phyloP scores from a whole-genome alignment of 2,888 invertebrate species.

The Zygothrica quintamaculata region DNA sequence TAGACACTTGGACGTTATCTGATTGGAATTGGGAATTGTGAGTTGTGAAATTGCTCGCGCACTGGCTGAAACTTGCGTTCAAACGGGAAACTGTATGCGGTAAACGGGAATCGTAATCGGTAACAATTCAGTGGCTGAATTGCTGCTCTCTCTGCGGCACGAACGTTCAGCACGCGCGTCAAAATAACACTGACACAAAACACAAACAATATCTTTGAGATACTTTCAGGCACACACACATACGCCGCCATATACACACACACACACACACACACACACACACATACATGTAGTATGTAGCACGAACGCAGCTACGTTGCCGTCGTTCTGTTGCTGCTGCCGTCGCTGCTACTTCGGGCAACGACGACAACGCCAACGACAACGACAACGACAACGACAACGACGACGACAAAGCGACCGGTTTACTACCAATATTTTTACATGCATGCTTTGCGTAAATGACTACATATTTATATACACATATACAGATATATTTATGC shows the following conservation, averaged over 20 bases:
- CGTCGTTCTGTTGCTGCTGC: slow-evolving; percentile 32
- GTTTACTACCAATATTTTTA: slow-evolving; percentile 65
- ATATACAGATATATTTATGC: too few species aligned
- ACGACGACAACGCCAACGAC: slow-evolving; percentile 35
- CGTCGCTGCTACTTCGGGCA: slow-evolving; percentile 52
- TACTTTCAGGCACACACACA: slow-evolving; percentile 51
- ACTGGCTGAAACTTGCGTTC: slow-evolving; percentile 32
- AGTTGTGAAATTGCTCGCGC: slow-evolving; percentile 28
- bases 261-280: slow-evolving; percentile 9
- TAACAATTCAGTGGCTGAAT: slow-evolving; percentile 39
- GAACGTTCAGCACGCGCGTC: slow-evolving; percentile 85
- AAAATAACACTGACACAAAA: slow-evolving; percentile 85
- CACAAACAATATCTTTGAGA: slow-evolving; percentile 82
- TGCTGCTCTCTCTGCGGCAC: slow-evolving; percentile 62
- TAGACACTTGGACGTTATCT: slow-evolving; percentile 44
- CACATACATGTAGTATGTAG: slow-evolving; percentile 5
- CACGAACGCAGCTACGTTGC: slow-evolving; percentile 41
- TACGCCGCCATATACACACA: too few species aligned
- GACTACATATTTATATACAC: too few species aligned
- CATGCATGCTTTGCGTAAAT: slow-evolving; percentile 35
- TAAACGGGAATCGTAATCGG: slow-evolving; percentile 23
- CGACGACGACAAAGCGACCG: slow-evolving; percentile 55
- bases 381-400: slow-evolving; percentile 25
- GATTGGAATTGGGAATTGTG: too few species aligned
- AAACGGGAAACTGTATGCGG: slow-evolving; percentile 34